Percentiles rank a stretch among this genome's conserved stretches.
phyloP scores from a whole-genome alignment of 1,140 invertebrate genomes.

The Atta texana region DNA sequence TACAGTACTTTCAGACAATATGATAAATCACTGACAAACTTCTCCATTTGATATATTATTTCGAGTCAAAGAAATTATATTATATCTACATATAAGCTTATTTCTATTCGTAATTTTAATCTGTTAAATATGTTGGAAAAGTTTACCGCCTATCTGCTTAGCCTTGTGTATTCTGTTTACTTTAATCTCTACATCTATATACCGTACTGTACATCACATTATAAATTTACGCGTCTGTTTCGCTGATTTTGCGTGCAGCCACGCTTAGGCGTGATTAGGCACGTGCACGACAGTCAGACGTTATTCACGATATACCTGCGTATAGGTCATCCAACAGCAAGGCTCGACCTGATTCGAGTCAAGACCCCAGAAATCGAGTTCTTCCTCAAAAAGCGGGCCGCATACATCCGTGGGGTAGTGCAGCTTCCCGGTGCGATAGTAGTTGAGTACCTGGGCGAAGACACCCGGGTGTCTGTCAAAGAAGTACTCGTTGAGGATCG shows the following conservation, averaged over 20 bases:
- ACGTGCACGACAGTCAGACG: slow-evolving; percentile 9
- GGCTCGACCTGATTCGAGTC: slow-evolving; percentile 98
- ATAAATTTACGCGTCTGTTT: background rate
- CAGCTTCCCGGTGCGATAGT: slow-evolving; percentile 98
- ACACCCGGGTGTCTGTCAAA: slow-evolving; percentile 99
- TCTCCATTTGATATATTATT: background rate
- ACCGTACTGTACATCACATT: background rate
- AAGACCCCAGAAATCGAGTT: slow-evolving; percentile 98
- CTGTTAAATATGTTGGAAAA: background rate
- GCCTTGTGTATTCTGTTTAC: background rate
- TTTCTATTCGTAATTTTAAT: background rate
- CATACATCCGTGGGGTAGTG: slow-evolving; percentile 99
- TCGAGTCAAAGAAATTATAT: background rate
- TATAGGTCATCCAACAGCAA: slow-evolving; percentile 99
- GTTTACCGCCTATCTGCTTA: background rate
- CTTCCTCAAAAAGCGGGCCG: slow-evolving; percentile 98
- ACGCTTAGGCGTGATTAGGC: slow-evolving; percentile 31
- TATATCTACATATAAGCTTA: no score
- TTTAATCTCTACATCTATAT: background rate
- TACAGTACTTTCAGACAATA: background rate
- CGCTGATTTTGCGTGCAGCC: slow-evolving; percentile 13
- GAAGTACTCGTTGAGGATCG: slow-evolving; percentile 99
- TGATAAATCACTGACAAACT: background rate
- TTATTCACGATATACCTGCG: slow-evolving; percentile 89
- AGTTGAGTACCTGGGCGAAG: slow-evolving; percentile 97